These are phyloP conservation scores for Horisme vitalbata DNA, from an alignment of 2,888 invertebrate species.

Conservation along the genomic window DNA sequence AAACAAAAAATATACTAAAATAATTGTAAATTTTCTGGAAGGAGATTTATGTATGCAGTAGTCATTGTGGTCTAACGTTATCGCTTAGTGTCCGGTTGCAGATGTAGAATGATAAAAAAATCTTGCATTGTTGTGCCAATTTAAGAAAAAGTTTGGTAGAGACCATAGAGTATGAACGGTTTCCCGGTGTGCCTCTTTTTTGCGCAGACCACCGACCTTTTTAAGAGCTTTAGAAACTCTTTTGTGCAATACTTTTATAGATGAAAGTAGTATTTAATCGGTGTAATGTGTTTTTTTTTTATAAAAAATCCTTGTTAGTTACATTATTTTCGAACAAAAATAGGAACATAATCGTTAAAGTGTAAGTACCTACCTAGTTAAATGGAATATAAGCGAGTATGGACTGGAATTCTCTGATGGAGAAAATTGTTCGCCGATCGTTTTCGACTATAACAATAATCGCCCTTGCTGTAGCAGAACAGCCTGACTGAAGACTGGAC, in stretches of 20 bases:
- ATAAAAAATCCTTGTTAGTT: too few species aligned
- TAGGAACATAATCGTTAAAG: too few species aligned
- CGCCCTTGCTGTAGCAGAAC: too few species aligned
- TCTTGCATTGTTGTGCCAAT: conserved; percentile 48
- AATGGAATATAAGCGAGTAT: too few species aligned
- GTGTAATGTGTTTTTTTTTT: too few species aligned
- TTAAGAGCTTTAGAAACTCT: conserved; percentile 28
- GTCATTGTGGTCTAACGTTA: conserved; percentile 70
- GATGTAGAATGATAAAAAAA: conserved; percentile 59
- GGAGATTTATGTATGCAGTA: conserved; percentile 76
- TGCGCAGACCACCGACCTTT: conserved; percentile 17
- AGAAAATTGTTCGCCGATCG: too few species aligned
- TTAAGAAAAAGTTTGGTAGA: conserved; percentile 22
- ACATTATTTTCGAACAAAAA: too few species aligned
- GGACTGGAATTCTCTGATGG: too few species aligned
- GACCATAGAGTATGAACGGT: conserved; percentile 37
- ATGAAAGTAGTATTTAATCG: not conserved
- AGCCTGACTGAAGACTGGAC: too few species aligned
- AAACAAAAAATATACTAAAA: conserved; percentile 67
- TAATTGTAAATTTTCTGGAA: conserved; percentile 75
- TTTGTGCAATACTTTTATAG: conserved; percentile 22
- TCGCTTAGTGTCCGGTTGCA: conserved; percentile 73
- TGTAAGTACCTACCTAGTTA: too few species aligned
- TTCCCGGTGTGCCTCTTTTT: conserved; percentile 24
- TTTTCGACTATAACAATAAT: too few species aligned